Base-by-base conservation (phyloP, 2,888 invertebrate species). In the Drosophila trichaetosa region DNA sequence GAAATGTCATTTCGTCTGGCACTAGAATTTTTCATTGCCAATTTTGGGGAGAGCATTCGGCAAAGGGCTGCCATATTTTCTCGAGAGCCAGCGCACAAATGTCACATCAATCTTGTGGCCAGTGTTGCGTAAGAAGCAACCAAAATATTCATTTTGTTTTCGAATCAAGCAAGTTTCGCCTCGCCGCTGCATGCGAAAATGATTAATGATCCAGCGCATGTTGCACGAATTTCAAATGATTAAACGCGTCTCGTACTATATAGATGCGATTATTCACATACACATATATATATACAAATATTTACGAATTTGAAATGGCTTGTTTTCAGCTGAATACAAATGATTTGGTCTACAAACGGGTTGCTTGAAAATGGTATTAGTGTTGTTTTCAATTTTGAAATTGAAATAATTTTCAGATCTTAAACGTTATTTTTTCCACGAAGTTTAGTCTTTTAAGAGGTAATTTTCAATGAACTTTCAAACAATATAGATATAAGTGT, bases 101-200 rank as follows among this genome's bases (percentile, higher is more conserved):
- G 90, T 86, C 90, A 88, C 90, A 90, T 90, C 91, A 91, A 91
- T 90, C 90, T 90, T 89, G 69, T 76, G 89, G 75, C 85, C 85
- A 88, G 88, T 86, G 88, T 88, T 86, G 85, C 88, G 86, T 88
- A 86, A 88, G 83, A 76, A 80, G 82, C 62, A 80, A 88, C 65
- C 86, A 86, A 86, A 86, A 86, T 86, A 86, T 86, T 86, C 85
- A 86, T 86, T 88, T 85, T 86, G 82, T 68, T 80, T 81, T 71
- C 38, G 52, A 67, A 73, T 72, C 76, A 84, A 80, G 84, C 83
- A 84, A 82, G 82, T 82, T 76, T 72, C 72, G 62, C 61, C 54
- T 60, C 38, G 24, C 60, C 33, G 79, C 64, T 76, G 78, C 79
- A 81, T 56, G 69, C 69, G 33, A 59, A 87, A 73, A 84, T 84